Base-by-base conservation (phyloP, 2,113 vertebrate genomes). In the Shinisaurus crocodilurus region DNA sequence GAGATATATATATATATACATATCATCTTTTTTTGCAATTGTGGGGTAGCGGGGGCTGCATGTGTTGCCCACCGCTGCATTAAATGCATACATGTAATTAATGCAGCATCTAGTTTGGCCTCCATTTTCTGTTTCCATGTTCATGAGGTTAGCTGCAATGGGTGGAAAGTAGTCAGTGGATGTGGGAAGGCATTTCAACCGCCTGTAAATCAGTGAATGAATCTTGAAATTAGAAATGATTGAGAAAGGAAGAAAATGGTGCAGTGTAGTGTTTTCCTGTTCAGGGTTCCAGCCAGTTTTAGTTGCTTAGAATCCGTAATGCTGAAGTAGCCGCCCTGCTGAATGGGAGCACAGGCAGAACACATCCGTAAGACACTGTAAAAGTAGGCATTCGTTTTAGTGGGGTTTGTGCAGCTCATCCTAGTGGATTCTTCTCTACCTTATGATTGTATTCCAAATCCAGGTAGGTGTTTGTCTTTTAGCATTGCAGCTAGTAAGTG, bases 71-170 rank as follows among this genome's bases (percentile, higher is more conserved):
- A n/a, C n/a, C n/a, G n/a, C n/a, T n/a, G n/a, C n/a, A n/a, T n/a
- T n/a, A n/a, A n/a, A n/a, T 8, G 4, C 48, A 50, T 50, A 50
- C 48, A 50, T 50, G 8, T 50, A 50, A 50, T 50, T 50, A 50
- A 50, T 50, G 48, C 48, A 60, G 10, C 57, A 60, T 60, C 57
- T 18, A 60, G 57, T 60, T 60, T 12, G 57, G 12, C 57, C 57
- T 18, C 16, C 57, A 15, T 10, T 65, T 43, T 70, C 29, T 79
- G 0, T 18, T 37, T 0, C 5, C 40, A 1, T 32, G 13, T 60
- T 70, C 27, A 34, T 43, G 60, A 45, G 13, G 50, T 29, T 0
- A 43, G 3, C 3, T 32, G 37, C 8, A 6, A 45, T n/a, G 54
- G 15, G 37, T 60, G 65, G 63, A 79, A 43, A 87, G 12, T 6